These are phyloP conservation scores for Euphydryas editha DNA, from an alignment of 2,888 invertebrate genomes.

Conservation along the genomic window DNA sequence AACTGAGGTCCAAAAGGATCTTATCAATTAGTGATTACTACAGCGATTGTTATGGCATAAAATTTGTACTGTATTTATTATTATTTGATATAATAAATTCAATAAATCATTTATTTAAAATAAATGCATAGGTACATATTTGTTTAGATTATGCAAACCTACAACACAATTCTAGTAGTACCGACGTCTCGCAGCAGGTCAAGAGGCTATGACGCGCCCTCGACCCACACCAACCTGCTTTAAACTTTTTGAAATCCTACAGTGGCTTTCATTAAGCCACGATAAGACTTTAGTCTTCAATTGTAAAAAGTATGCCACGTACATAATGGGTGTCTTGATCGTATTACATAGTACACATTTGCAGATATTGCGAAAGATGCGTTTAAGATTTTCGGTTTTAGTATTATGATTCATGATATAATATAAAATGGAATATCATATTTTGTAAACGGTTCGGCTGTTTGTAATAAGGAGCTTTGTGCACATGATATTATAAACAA, in stretches of 20 bases:
- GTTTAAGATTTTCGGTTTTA: background rate
- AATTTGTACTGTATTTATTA: background rate
- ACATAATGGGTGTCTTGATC: conserved; percentile 6
- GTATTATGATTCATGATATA: background rate
- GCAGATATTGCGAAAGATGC: background rate
- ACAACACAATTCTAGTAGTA: conserved; percentile 38
- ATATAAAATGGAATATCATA: background rate
- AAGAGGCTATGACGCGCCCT: conserved; percentile 73
- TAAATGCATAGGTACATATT: conserved; percentile 27
- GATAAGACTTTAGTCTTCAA: conserved; percentile 52
- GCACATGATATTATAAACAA: conserved; percentile 44
- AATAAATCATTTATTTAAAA: conserved; percentile 12
- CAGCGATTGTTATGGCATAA: too few relatives aligned
- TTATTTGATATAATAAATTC: background rate
- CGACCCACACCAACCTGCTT: conserved; percentile 69
- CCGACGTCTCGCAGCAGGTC: conserved; percentile 59
- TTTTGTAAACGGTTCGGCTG: background rate
- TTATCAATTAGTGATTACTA: too few relatives aligned
- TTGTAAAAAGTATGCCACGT: conserved; percentile 34
- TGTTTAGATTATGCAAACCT: conserved; percentile 31
- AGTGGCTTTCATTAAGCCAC: conserved; percentile 71
- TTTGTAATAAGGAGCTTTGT: conserved; percentile 13
- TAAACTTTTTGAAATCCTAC: conserved; percentile 71
- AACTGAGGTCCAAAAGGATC: too few relatives aligned
- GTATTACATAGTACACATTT: background rate